Conservation (phyloP, 2,888 invertebrate species). For the Phania funesta region DNA sequence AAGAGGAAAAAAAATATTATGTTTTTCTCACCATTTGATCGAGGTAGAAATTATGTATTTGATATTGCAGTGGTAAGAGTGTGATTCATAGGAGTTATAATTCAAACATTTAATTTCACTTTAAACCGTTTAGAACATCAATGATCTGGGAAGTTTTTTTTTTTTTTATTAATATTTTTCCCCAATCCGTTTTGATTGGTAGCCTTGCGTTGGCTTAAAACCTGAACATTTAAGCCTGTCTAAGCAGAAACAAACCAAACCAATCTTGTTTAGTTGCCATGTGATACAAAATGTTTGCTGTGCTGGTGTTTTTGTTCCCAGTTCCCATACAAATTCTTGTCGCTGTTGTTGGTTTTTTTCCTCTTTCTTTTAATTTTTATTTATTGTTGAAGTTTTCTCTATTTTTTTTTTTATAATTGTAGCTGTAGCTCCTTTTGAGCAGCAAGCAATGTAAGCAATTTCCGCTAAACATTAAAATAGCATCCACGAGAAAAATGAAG, state of each 20-base stretch:
- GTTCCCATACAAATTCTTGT: conserved; percentile 64
- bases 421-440: conserved; percentile 33
- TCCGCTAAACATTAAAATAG: conserved; percentile 47
- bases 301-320: conserved; percentile 1
- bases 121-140: conserved; percentile 4
- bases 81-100: conserved; percentile 48
- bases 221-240: conserved; percentile 37
- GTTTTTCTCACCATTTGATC: conserved; percentile 26
- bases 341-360: background rate
- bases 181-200: background rate
- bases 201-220: conserved; percentile 10
- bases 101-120: conserved; percentile 61
- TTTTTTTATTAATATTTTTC: background rate
- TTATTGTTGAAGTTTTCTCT: conserved; percentile 9
- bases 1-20: background rate
- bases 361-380: conserved; percentile 37
- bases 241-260: conserved; percentile 12
- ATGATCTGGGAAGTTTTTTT: conserved; percentile 17
- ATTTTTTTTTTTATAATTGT: conserved; percentile 10
- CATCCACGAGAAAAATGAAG: background rate
- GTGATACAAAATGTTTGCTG: background rate
- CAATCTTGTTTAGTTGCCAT: conserved; percentile 32
- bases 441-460: conserved; percentile 60
- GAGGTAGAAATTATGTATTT: background rate
- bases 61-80: too few relatives aligned